Conservation (phyloP, 2,113 vertebrate genomes). For the Pyxicephalus adspersus region DNA sequence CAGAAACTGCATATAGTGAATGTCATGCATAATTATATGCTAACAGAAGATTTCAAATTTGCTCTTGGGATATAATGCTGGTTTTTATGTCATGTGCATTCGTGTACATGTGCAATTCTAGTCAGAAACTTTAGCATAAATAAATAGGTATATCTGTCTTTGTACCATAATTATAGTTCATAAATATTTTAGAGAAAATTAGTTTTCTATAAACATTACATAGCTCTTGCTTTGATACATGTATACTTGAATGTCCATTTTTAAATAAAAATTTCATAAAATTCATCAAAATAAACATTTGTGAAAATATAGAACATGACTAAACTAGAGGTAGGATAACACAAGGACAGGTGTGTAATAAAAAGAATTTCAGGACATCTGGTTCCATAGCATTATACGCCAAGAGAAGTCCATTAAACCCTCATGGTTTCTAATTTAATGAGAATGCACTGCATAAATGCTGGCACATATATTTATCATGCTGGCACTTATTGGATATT, state of each 20-base stretch:
- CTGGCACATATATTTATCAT: constrained; percentile 46
- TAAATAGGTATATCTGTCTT: too few relatives aligned
- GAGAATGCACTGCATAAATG: constrained; percentile 38
- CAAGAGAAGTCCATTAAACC: constrained; percentile 49
- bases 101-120: too few relatives aligned
- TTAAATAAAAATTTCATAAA: not conserved
- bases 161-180: too few relatives aligned
- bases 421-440: constrained; percentile 44
- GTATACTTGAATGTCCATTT: too few relatives aligned
- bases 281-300: not conserved
- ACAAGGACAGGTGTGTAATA: constrained; percentile 38
- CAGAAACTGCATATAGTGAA: too few relatives aligned
- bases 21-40: too few relatives aligned
- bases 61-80: too few relatives aligned
- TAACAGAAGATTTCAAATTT: too few relatives aligned
- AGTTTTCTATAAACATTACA: not conserved
- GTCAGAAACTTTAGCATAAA: too few relatives aligned
- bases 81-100: too few relatives aligned
- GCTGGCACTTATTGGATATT: constrained; percentile 32
- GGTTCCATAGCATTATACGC: constrained; percentile 19
- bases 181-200: not conserved
- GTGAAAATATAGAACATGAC: not conserved
- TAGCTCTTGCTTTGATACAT: too few relatives aligned
- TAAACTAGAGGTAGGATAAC: not conserved
- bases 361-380: constrained; percentile 43